These are phyloP conservation scores for Perca fluviatilis DNA, from an alignment of 2,113 vertebrate genomes.

Conservation along the genomic window DNA sequence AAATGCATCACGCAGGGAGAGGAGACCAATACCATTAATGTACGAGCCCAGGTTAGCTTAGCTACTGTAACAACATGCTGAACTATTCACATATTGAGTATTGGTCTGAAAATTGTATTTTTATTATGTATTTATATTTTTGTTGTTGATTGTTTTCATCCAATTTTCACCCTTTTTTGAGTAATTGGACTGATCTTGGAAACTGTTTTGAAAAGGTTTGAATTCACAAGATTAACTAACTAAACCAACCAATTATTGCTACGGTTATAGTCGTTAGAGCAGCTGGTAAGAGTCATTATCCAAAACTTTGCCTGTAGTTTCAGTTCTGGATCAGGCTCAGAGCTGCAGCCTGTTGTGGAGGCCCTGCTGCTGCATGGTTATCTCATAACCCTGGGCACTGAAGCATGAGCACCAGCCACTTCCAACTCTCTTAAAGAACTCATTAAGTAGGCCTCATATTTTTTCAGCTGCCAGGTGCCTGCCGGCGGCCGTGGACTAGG, in stretches of 20 bases:
- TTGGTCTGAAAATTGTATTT: neutral
- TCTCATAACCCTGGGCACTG: slow-evolving; percentile 60
- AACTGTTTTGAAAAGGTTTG: neutral
- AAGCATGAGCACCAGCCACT: slow-evolving; percentile 62
- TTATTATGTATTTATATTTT: neutral
- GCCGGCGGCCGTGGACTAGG: slow-evolving; percentile 22
- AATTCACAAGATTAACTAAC: neutral
- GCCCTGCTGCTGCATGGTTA: slow-evolving; percentile 43
- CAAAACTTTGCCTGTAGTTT: neutral
- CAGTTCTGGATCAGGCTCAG: neutral
- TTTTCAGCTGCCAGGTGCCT: slow-evolving; percentile 74
- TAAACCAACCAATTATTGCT: neutral
- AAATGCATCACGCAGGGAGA: too few relatives aligned
- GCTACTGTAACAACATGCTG: too few relatives aligned
- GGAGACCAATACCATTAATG: too few relatives aligned
- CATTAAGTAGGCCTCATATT: slow-evolving; percentile 71
- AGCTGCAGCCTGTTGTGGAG: slow-evolving; percentile 37
- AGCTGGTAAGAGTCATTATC: slow-evolving; percentile 4
- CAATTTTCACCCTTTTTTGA: neutral
- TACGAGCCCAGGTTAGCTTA: too few relatives aligned
- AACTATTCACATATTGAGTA: too few relatives aligned
- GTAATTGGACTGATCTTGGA: neutral
- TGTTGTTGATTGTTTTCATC: neutral
- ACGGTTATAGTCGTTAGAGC: neutral
- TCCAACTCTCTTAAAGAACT: slow-evolving; percentile 75